phyloP scores from a whole-genome alignment of 2,888 invertebrate species.

The Patella caerulea region DNA sequence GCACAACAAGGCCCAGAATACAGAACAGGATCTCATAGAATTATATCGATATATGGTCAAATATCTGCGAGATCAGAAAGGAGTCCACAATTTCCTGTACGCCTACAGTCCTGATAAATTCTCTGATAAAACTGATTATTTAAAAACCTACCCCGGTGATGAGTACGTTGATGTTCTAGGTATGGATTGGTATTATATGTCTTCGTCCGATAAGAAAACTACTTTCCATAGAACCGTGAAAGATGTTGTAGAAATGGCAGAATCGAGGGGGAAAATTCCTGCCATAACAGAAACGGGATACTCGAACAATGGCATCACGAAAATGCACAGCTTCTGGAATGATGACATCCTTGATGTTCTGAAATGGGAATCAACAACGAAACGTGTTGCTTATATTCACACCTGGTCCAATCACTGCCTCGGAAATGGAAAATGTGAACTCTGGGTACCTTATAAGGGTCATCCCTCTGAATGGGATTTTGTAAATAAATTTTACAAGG shows the following conservation, averaged over 20 bases:
- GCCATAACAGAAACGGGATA: conserved; percentile 40
- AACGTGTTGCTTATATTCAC: conserved; percentile 30
- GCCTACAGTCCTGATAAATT: conserved; percentile 36
- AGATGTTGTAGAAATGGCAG: conserved; percentile 30
- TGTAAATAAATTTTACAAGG: conserved; percentile 27
- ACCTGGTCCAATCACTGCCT: conserved; percentile 37
- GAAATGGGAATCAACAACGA: conserved; percentile 20
- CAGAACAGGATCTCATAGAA: conserved; percentile 31
- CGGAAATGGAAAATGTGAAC: conserved; percentile 11
- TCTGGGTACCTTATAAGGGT: conserved; percentile 28
- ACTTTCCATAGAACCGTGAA: conserved; percentile 18
- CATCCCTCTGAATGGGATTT: conserved; percentile 28
- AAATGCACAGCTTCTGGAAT: conserved; percentile 31
- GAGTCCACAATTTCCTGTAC: conserved; percentile 39
- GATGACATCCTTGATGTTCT: conserved; percentile 33
- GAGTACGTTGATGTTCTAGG: conserved; percentile 37
- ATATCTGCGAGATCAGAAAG: conserved; percentile 35
- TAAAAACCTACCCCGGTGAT: conserved; percentile 37
- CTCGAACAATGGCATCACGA: conserved; percentile 25
- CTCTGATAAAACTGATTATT: conserved; percentile 27
- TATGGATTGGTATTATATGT: conserved; percentile 34
- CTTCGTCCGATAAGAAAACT: conserved; percentile 10
- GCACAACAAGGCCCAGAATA: conserved; percentile 21
- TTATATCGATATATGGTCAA: conserved; percentile 32
- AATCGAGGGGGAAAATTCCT: conserved; percentile 33